phyloP scores from a whole-genome alignment of 2,888 invertebrate genomes.

The Drosophila vallismaia region DNA sequence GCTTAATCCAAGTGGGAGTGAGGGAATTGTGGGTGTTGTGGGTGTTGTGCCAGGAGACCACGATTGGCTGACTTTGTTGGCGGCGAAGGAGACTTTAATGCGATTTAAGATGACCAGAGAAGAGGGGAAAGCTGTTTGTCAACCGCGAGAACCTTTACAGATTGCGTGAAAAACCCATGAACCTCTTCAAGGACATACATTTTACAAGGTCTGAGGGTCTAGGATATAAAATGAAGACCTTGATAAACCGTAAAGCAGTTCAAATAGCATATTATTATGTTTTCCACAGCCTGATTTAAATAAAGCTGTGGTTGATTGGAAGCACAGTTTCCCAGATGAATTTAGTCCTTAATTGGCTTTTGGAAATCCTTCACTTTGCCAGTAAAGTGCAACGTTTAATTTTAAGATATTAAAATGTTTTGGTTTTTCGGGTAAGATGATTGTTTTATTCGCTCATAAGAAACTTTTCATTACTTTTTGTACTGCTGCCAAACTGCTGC shows the following conservation, averaged over 20 bases:
- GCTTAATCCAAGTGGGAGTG: slow-evolving; percentile 38
- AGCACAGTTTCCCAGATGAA: no score
- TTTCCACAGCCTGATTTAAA: no score
- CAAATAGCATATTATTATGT: no score
- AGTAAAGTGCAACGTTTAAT: slow-evolving; percentile 9
- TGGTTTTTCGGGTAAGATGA: neutral
- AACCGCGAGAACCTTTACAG: slow-evolving; percentile 33
- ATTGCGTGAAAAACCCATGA: slow-evolving; percentile 11
- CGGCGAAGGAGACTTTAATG: slow-evolving; percentile 24
- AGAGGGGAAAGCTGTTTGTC: neutral
- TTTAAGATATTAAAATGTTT: neutral
- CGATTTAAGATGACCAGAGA: slow-evolving; percentile 38
- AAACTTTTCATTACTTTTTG: slow-evolving; percentile 17
- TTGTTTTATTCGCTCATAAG: slow-evolving; percentile 2
- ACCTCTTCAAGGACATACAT: neutral
- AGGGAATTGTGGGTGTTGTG: neutral
- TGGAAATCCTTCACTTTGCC: neutral
- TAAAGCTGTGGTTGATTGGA: no score
- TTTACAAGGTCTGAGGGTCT: neutral
- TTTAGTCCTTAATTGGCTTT: neutral
- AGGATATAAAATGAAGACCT: no score
- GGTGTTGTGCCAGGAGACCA: slow-evolving; percentile 5
- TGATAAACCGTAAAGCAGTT: no score
- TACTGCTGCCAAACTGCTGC: slow-evolving; percentile 41
- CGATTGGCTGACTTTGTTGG: slow-evolving; percentile 27